Percentiles rank a stretch among this genome's conserved stretches.
Evolutionary conservation across 2,797 vertebrate genomes (phyloP).

Genomic region (Sitta carolinensis): DNA sequence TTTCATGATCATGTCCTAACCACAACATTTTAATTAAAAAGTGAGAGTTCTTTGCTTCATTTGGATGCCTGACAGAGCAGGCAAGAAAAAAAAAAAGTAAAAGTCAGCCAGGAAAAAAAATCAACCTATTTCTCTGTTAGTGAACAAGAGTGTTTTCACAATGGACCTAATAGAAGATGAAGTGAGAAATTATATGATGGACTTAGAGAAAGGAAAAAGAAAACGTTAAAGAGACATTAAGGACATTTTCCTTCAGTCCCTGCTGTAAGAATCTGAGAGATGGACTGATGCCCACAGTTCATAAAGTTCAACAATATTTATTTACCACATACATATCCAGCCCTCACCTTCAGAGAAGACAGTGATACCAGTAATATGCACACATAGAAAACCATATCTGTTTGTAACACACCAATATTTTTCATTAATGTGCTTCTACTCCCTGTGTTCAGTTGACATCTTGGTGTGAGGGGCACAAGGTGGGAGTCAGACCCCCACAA

Average conservation of each 20-base stretch:
- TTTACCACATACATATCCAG: not conserved
- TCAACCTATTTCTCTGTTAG: not conserved
- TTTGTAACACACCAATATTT: not conserved
- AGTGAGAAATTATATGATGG: not conserved
- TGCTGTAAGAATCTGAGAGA: not conserved
- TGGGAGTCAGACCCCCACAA: not conserved
- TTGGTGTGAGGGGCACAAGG: not conserved
- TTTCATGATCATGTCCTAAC: not conserved
- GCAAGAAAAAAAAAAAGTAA: not conserved
- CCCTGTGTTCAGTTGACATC: not conserved
- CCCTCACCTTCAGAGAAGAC: not conserved
- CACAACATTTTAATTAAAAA: not conserved
- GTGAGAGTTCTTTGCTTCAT: not conserved
- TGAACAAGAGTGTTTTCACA: not conserved
- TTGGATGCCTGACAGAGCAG: not conserved
- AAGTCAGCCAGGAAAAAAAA: not conserved
- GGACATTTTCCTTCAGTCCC: not conserved
- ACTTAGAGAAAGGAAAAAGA: not conserved
- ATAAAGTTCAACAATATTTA: not conserved
- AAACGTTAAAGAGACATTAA: not conserved
- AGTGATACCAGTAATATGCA: not conserved
- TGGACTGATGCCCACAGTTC: not conserved
- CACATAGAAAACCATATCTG: not conserved
- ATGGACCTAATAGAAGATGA: not conserved
- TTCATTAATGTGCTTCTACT: not conserved